Conservation (phyloP, 2,113 vertebrate species). For the Erythrolamprus reginae region DNA sequence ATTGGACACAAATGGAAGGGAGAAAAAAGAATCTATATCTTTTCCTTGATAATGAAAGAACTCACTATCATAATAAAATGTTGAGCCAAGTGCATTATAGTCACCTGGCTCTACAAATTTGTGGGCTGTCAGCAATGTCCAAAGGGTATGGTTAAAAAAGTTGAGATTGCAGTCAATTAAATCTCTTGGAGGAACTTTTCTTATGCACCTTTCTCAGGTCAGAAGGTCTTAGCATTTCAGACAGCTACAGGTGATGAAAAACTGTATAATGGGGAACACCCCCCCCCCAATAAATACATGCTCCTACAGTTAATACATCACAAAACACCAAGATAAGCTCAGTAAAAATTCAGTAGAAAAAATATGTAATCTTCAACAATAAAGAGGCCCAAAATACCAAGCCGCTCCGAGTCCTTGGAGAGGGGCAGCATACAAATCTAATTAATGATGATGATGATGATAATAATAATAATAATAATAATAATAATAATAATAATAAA, state of each 20-base stretch:
- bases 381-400: background rate
- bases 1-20: background rate
- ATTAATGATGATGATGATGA: no score
- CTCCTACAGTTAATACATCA: background rate
- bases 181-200: background rate
- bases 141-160: background rate
- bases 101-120: background rate
- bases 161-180: background rate
- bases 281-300: background rate
- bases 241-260: background rate
- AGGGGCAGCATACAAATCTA: no score
- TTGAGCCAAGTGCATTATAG: background rate
- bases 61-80: background rate
- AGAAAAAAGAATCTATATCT: background rate
- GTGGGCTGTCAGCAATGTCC: background rate
- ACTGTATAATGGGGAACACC: background rate
- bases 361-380: background rate
- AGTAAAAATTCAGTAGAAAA: background rate
- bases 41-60: background rate
- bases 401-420: no score
- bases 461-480: no score
- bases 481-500: no score
- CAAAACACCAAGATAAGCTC: background rate
- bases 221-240: background rate
- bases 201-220: background rate